Percentiles rank a stretch among this genome's conserved stretches.
These are phyloP conservation scores for Tetragonisca angustula DNA, from an alignment of 2,888 invertebrate species.

Conservation along the genomic window DNA sequence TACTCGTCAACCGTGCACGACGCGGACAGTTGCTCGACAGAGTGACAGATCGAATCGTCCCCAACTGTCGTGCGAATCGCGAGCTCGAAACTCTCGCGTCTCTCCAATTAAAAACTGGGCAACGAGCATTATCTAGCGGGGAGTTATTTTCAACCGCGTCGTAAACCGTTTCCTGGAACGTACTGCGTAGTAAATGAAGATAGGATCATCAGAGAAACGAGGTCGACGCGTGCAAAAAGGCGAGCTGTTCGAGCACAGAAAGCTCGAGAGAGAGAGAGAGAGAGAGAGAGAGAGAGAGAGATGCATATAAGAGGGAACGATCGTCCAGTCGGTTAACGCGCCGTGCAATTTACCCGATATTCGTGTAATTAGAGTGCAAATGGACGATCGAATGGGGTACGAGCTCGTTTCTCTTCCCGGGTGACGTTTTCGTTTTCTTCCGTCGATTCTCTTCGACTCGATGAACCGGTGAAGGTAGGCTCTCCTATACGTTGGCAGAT, in stretches of 20 bases:
- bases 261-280: not conserved
- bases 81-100: slow-evolving; percentile 19
- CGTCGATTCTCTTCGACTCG: not conserved
- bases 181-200: slow-evolving; percentile 56
- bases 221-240: slow-evolving; percentile 42
- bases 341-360: slow-evolving; percentile 31
- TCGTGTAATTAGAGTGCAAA: slow-evolving; percentile 38
- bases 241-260: not conserved
- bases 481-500: too few species aligned
- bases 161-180: slow-evolving; percentile 63
- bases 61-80: not conserved
- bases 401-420: not conserved
- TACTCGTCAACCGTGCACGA: not conserved
- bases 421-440: not conserved
- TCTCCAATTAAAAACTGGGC: not conserved
- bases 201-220: slow-evolving; percentile 55
- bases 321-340: slow-evolving; percentile 19
- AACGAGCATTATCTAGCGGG: slow-evolving; percentile 34
- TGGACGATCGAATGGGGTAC: not conserved
- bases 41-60: not conserved
- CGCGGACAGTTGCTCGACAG: not conserved
- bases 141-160: slow-evolving; percentile 25
- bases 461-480: too few species aligned
- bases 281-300: not conserved
- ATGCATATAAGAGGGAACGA: not conserved